Evolutionary conservation across 2,888 invertebrate genomes (phyloP), one percentile per base, ranked within the genome.

Genomic region (Arge pagana): DNA sequence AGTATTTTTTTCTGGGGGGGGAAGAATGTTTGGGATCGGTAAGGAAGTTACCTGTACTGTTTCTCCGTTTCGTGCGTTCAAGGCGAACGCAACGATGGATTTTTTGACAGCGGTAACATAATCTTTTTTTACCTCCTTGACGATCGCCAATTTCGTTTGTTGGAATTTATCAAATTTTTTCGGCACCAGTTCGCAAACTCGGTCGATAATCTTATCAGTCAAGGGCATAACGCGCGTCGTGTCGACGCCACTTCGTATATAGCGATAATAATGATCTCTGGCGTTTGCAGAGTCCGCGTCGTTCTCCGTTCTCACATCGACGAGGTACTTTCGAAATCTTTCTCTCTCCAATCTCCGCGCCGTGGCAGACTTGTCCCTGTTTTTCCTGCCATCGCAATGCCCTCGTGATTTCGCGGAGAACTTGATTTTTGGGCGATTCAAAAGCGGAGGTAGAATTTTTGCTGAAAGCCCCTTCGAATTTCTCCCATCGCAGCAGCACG

Each of bases 61-160:
- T 8, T 60, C 54, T 13, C 33, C 43, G 13, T 81, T 79, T 0
- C 90, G 87, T 78, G 93, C 90, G 64, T 86, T 86, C 6, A 96
- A 79, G 1, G 93, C 93, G 74, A 92, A 96, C 76, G 96, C 93
- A 1, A 96, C 89, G 54, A 92, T 90, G 0, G 95, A 90, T 72
- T 91, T 93, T 71, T 96, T 96, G 72, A 95, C 89, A 58, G 90
- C 89, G 73, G 89, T 83, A 70, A 90, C 84, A 70, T 92, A 96
- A 65, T 93, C 93, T 56, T 92, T 87, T 62, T 88, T 85, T 76
- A 94, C 87, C 74, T 95, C 92, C 52, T 85, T 83, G 0, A 91
- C 82, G 51, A 89, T 83, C 18, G 81, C 75, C 7, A 82, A 77
- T 23, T 87, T 67, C 1, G 81, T 82, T 0, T 80, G 77, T 21